A percentile compares a stretch with the other conserved stretches of the same genome.
These are phyloP conservation scores for Pinctada fucata DNA, from an alignment of 2,888 invertebrate genomes.

Conservation along the genomic window DNA sequence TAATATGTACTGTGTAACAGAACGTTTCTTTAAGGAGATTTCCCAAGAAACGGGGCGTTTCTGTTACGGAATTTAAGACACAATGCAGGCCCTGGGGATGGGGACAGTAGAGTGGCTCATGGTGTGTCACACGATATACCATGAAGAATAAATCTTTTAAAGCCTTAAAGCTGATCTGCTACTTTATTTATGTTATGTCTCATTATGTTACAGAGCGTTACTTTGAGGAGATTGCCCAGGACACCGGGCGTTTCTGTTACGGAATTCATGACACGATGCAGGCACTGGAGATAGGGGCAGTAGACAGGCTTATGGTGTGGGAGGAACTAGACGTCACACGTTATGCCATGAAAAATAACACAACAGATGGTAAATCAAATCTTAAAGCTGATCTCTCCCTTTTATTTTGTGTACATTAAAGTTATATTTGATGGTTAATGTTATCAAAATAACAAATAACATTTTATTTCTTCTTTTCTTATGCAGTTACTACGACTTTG, in stretches of 20 bases:
- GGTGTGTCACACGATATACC: slow-evolving; percentile 97
- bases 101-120: slow-evolving; percentile 98
- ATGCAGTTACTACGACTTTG: slow-evolving; percentile 76
- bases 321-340: slow-evolving; percentile 99
- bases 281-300: slow-evolving; percentile 96
- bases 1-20: too few relatives aligned
- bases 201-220: slow-evolving; percentile 74
- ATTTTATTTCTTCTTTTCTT: slow-evolving; percentile 19
- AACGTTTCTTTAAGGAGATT: slow-evolving; percentile 84
- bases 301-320: slow-evolving; percentile 99
- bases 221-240: slow-evolving; percentile 89
- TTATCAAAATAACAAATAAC: background rate
- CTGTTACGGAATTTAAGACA: slow-evolving; percentile 99
- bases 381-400: too few relatives aligned
- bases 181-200: too few relatives aligned
- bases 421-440: background rate
- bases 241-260: slow-evolving; percentile 99
- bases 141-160: slow-evolving; percentile 87
- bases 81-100: slow-evolving; percentile 94
- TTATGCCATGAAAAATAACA: slow-evolving; percentile 95
- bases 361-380: slow-evolving; percentile 78
- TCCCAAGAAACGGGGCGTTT: slow-evolving; percentile 98
- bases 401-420: background rate
- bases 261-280: slow-evolving; percentile 97
- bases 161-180: too few relatives aligned